These are phyloP conservation scores for Lordiphosa mommai DNA, from an alignment of 1,140 invertebrate genomes.

Conservation along the genomic window DNA sequence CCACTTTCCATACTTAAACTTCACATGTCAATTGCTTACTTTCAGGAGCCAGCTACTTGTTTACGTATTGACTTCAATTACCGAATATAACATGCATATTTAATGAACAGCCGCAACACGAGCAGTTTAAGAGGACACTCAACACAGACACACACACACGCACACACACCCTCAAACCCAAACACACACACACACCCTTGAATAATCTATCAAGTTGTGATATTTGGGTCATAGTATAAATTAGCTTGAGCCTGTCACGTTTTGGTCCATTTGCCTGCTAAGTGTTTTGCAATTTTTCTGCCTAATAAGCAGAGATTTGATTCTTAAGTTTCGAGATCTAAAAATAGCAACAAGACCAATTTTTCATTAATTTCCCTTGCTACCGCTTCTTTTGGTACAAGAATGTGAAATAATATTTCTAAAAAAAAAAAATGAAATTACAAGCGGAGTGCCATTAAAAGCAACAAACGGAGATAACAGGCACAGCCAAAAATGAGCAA, in stretches of 20 bases:
- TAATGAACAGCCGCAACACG: conserved; percentile 32
- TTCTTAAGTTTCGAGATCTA: conserved; percentile 24
- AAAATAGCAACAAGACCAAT: conserved; percentile 46
- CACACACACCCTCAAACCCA: no score
- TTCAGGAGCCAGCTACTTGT: conserved; percentile 28
- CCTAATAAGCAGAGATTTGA: conserved; percentile 48
- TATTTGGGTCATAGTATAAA: conserved; percentile 66
- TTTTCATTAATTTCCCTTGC: conserved; percentile 46
- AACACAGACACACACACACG: neutral
- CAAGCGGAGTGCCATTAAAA: conserved; percentile 58
- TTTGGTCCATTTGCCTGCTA: conserved; percentile 2
- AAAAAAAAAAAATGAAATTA: conserved; percentile 51
- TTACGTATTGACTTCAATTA: conserved; percentile 63
- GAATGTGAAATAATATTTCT: no score
- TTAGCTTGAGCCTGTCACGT: conserved; percentile 52
- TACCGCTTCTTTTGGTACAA: neutral
- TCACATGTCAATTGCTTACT: conserved; percentile 24
- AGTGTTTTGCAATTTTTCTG: conserved; percentile 26
- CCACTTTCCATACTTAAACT: neutral
- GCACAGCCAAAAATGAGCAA: conserved; percentile 39
- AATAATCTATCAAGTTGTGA: conserved; percentile 41
- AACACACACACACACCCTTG: conserved; percentile 4
- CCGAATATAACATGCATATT: conserved; percentile 57
- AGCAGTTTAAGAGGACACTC: conserved; percentile 1
- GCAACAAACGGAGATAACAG: conserved; percentile 38